phyloP scores from a whole-genome alignment of 2,888 invertebrate genomes.

The Dromius quadrimaculatus region DNA sequence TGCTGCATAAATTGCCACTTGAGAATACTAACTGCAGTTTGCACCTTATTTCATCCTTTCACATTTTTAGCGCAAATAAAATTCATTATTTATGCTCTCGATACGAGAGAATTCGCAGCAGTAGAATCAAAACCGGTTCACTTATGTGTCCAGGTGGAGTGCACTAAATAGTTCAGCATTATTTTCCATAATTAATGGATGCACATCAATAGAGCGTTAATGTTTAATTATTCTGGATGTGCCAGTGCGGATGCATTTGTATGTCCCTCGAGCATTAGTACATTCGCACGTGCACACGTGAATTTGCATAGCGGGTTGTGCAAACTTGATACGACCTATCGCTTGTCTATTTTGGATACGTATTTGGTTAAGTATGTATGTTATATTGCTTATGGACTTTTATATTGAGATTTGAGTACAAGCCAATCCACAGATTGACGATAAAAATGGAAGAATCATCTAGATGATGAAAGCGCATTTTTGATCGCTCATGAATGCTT shows the following conservation, averaged over 20 bases:
- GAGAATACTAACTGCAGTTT: not conserved
- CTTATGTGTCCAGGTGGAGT: conserved; percentile 2
- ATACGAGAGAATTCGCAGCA: not conserved
- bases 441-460: too few species aligned
- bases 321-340: conserved; percentile 29
- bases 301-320: conserved; percentile 5
- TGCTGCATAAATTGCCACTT: too few species aligned
- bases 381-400: too few species aligned
- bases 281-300: conserved; percentile 2
- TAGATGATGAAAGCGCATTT: too few species aligned
- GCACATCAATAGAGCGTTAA: conserved; percentile 62
- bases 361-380: too few species aligned
- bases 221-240: conserved; percentile 60
- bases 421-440: too few species aligned
- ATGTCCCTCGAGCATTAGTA: conserved; percentile 9
- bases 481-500: too few species aligned
- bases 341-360: not conserved
- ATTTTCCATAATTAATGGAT: conserved; percentile 58
- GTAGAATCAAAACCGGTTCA: not conserved
- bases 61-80: not conserved
- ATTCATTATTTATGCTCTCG: not conserved
- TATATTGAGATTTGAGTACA: too few species aligned
- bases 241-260: conserved; percentile 57
- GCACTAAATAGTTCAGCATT: conserved; percentile 40
- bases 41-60: not conserved